Evolutionary conservation across 2,888 invertebrate genomes (phyloP).

Genomic region (Aleiodes alternator): DNA sequence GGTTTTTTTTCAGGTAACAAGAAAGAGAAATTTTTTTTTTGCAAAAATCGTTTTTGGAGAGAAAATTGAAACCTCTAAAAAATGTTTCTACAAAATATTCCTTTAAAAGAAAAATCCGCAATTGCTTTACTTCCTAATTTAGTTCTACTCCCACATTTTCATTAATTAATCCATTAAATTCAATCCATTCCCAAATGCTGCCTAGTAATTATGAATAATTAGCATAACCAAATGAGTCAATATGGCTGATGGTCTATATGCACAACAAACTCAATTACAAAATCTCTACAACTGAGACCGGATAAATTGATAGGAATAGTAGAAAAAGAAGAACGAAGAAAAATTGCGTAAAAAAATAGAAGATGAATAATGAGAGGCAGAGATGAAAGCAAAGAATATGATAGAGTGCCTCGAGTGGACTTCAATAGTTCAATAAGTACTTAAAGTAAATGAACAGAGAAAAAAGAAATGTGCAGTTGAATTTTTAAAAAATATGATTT

Average conservation of each 20-base stretch:
- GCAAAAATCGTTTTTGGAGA: too few relatives aligned
- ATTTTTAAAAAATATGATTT: conserved; percentile 30
- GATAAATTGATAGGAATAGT: too few relatives aligned
- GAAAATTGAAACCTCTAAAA: too few relatives aligned
- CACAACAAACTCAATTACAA: not conserved
- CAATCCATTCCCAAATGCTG: too few relatives aligned
- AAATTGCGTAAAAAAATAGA: not conserved
- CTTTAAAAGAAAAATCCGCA: too few relatives aligned
- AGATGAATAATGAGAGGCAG: not conserved
- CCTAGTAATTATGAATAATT: not conserved
- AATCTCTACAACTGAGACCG: not conserved
- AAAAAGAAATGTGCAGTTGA: conserved; percentile 2
- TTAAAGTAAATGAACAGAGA: not conserved
- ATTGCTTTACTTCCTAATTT: too few relatives aligned
- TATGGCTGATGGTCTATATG: not conserved
- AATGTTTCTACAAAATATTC: too few relatives aligned
- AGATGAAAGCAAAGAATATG: not conserved
- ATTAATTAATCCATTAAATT: too few relatives aligned
- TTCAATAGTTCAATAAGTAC: not conserved
- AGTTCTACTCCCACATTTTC: too few relatives aligned
- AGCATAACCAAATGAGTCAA: not conserved
- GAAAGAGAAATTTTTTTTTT: too few relatives aligned
- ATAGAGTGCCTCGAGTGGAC: not conserved
- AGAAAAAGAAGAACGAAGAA: not conserved
- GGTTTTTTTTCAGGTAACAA: too few relatives aligned